Evolutionary conservation across 2,113 vertebrate genomes (phyloP).

Genomic region (Zosterops lateralis): DNA sequence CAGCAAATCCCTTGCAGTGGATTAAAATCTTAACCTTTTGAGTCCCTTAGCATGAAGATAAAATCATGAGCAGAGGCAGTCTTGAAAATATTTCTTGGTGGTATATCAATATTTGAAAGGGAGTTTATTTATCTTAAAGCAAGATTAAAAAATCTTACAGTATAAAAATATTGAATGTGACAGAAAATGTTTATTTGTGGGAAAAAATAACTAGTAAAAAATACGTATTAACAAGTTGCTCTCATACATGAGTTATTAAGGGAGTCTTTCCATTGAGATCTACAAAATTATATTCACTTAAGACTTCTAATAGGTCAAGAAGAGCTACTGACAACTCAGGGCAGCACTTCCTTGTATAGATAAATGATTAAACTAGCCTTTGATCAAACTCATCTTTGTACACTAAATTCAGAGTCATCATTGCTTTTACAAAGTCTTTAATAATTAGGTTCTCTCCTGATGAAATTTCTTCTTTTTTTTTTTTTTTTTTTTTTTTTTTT

Average conservation of each 20-base stretch:
- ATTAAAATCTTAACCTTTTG: conserved; percentile 39
- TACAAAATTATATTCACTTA: not conserved
- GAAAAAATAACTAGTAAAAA: not conserved
- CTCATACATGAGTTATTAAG: not conserved
- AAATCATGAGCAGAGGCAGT: not conserved
- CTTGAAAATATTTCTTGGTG: not conserved
- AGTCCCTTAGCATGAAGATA: not conserved
- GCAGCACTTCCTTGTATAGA: not conserved
- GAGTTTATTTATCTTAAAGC: not conserved
- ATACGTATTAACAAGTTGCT: not conserved
- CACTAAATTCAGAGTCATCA: not conserved
- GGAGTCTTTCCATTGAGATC: not conserved
- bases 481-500: not conserved
- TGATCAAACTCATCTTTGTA: not conserved
- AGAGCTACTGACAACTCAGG: not conserved
- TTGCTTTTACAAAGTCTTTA: not conserved
- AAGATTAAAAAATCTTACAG: not conserved
- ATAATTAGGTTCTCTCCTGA: not conserved
- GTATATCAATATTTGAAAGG: not conserved
- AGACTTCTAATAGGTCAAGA: not conserved
- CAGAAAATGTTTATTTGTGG: not conserved
- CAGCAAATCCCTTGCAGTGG: conserved; percentile 19
- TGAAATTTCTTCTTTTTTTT: not conserved
- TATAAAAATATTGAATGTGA: not conserved
- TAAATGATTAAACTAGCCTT: not conserved